Base-by-base conservation (phyloP, 1,140 invertebrate species). In the Aradophagus sp. region DNA sequence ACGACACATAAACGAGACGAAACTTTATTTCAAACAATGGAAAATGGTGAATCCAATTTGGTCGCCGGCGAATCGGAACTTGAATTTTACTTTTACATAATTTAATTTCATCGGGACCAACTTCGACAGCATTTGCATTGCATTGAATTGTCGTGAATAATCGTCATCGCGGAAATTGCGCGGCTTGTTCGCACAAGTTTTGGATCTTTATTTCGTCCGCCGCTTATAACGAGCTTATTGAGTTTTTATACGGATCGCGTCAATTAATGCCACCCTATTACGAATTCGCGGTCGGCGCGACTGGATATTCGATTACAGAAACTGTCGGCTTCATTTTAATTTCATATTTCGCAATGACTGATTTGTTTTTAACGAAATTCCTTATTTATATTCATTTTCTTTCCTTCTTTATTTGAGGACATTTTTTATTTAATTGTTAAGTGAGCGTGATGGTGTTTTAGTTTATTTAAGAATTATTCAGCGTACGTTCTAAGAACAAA, bases 41-140 rank as follows among this genome's bases (percentile, higher is more conserved):
- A 44, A n/a, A 50, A 56, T 45, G 42, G 35, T 27, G 14, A 69
- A 62, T 69, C 34, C 20, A 69, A 69, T 56, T 62, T 48, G 23
- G 32, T 48, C 29, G 56, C 38, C 55, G 34, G 47, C 53, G 55
- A 68, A 59, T 34, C 48, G 63, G 41, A 68, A 68, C 63, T 59
- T 68, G 39, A 53, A 47, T 59, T 53, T 59, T 45, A 68, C 53
- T 68, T 69, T 62, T 69, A 69, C 56, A 69, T 59, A 69, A 69
- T 69, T 65, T 55, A 53, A 65, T 71, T 59, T 55, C 53, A 65
- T 71, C 59, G 65, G 61, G 65, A 58, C 59, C 63, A 70, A 62
- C 55, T 71, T 65, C 29, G 34, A 39, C 27, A 31, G 35, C 38
- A 65, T 71, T 65, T 69, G 66, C 66, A 68, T 69, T 61, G 66